These are phyloP conservation scores for Apamea epomidion DNA, from an alignment of 2,888 invertebrate species.

Conservation along the genomic window DNA sequence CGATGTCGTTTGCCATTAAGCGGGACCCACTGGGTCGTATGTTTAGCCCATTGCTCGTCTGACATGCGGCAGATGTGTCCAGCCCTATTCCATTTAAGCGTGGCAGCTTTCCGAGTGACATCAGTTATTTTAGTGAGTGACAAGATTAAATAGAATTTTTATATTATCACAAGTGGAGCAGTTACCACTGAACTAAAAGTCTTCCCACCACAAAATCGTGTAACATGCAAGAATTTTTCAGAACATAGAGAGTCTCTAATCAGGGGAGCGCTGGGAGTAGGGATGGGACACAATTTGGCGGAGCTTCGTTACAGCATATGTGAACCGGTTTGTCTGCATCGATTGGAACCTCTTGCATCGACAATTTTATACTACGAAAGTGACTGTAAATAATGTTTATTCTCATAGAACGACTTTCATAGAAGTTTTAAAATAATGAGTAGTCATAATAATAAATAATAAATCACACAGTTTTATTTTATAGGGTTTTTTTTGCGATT, in stretches of 20 bases:
- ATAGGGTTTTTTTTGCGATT: too few relatives aligned
- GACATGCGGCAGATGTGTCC: too few relatives aligned
- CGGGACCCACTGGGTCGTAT: too few relatives aligned
- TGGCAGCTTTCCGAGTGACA: too few relatives aligned
- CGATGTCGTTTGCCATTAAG: too few relatives aligned
- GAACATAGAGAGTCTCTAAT: conserved; percentile 28
- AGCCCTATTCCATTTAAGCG: too few relatives aligned
- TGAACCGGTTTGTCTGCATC: conserved; percentile 9
- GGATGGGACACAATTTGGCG: conserved; percentile 23
- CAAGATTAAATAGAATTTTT: neutral
- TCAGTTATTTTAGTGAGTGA: too few relatives aligned
- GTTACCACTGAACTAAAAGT: neutral
- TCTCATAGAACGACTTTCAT: too few relatives aligned
- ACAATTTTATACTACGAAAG: neutral
- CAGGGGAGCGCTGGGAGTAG: conserved; percentile 25
- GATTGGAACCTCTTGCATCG: neutral
- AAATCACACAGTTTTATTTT: too few relatives aligned
- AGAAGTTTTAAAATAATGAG: neutral
- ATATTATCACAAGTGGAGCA: too few relatives aligned
- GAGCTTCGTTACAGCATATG: conserved; percentile 22
- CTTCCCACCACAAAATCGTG: neutral
- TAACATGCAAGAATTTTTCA: conserved; percentile 1
- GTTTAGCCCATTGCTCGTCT: too few relatives aligned
- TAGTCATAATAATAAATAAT: too few relatives aligned
- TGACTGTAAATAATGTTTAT: neutral